phyloP scores from a whole-genome alignment of 2,888 invertebrate species.

The Apomyelois bistriatella region DNA sequence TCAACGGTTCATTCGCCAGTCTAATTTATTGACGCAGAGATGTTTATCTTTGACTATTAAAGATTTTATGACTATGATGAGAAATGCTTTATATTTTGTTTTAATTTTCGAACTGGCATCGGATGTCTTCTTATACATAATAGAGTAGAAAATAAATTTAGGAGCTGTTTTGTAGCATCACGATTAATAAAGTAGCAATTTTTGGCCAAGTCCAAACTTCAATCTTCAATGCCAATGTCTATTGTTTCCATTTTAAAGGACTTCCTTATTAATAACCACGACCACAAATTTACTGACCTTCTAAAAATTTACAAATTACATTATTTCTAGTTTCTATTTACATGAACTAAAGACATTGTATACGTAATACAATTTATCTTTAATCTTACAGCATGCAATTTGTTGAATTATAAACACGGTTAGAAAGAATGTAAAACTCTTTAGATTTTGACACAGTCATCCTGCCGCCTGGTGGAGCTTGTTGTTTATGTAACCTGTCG shows the following conservation, averaged over 20 bases:
- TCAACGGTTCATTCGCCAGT: conserved; percentile 13
- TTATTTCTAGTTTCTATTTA: background rate
- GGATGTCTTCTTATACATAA: background rate
- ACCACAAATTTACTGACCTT: conserved; percentile 22
- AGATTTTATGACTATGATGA: conserved; percentile 7
- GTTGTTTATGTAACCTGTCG: conserved; percentile 27
- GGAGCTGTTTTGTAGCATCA: background rate
- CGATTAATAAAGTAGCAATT: background rate
- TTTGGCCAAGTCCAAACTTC: conserved; percentile 3
- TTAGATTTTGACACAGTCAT: conserved; percentile 23
- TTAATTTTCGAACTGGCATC: background rate
- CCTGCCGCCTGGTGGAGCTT: conserved; percentile 17
- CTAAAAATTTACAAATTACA: background rate
- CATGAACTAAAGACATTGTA: too few relatives aligned
- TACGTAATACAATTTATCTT: conserved; percentile 2
- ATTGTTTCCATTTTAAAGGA: conserved; percentile 19
- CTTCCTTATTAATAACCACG: conserved; percentile 21
- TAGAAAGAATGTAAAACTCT: conserved; percentile 20
- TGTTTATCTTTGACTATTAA: conserved; percentile 5
- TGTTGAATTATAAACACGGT: conserved; percentile 13
- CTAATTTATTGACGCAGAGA: conserved; percentile 15
- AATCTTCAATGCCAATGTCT: conserved; percentile 16
- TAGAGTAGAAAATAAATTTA: too few relatives aligned
- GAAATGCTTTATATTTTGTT: background rate
- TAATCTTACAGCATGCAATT: conserved; percentile 6